Conservation (phyloP, 2,113 vertebrate genomes). For the Psettodes erumei region DNA sequence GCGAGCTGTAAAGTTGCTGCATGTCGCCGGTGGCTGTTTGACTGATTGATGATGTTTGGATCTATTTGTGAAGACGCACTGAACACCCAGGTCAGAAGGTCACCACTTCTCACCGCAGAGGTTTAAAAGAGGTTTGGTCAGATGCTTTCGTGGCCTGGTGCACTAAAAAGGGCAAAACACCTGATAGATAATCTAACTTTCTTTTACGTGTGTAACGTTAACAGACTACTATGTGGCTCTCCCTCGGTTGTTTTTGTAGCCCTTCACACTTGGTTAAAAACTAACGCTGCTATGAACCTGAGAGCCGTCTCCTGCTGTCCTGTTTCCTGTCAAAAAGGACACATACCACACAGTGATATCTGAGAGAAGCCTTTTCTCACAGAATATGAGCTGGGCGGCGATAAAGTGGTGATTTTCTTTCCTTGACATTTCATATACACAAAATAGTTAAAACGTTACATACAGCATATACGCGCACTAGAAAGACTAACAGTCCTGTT, state of each 20-base stretch:
- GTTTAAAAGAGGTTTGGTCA: not conserved
- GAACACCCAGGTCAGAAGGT: conserved; percentile 18
- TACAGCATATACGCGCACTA: conserved; percentile 26
- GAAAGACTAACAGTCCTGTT: conserved; percentile 42
- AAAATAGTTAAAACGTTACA: conserved; percentile 23
- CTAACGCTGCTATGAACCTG: conserved; percentile 66
- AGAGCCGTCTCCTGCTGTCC: conserved; percentile 36
- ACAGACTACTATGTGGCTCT: conserved; percentile 24
- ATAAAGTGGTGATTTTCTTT: conserved; percentile 10
- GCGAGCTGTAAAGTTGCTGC: conserved; percentile 45
- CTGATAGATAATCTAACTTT: not conserved
- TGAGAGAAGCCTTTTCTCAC: conserved; percentile 33
- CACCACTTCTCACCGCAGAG: conserved; percentile 15
- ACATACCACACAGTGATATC: not conserved
- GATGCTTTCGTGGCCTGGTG: not conserved
- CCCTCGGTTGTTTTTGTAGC: conserved; percentile 42
- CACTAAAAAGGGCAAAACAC: not conserved
- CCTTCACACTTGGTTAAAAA: conserved; percentile 39
- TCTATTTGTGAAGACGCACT: conserved; percentile 24
- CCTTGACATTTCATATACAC: conserved; percentile 26
- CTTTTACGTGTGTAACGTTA: conserved; percentile 11
- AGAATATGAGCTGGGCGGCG: conserved; percentile 23
- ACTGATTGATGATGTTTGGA: conserved; percentile 29
- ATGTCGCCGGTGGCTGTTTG: conserved; percentile 51
- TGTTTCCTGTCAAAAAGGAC: conserved; percentile 35